Evolutionary conservation across 2,797 vertebrate species (phyloP).

Genomic region (Myripristis murdjan): DNA sequence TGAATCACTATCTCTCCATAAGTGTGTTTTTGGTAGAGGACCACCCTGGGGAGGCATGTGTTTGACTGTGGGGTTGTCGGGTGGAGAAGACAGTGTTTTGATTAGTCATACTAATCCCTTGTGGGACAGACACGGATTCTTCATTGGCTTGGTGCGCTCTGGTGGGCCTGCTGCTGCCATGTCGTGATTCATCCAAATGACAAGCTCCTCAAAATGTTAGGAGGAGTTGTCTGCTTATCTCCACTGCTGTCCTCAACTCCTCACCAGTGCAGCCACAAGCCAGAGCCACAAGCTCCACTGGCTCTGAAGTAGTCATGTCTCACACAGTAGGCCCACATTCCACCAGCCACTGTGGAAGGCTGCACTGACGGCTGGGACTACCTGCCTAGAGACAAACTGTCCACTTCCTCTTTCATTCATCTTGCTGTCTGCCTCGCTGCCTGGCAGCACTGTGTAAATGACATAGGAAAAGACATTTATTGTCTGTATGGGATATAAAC

Average conservation of each 20-base stretch:
- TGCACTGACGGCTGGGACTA: conserved; percentile 59
- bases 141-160: conserved; percentile 73
- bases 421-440: conserved; percentile 38
- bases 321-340: conserved; percentile 83
- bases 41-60: conserved; percentile 58
- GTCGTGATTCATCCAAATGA: conserved; percentile 75
- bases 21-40: conserved; percentile 50
- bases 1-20: conserved; percentile 57
- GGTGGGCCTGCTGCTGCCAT: conserved; percentile 63
- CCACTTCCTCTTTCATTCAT: conserved; percentile 67
- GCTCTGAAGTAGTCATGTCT: conserved; percentile 74
- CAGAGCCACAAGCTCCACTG: conserved; percentile 63
- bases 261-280: conserved; percentile 60
- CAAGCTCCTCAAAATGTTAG: conserved; percentile 45
- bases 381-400: conserved; percentile 63
- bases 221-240: conserved; percentile 72
- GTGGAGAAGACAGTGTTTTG: conserved; percentile 73
- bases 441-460: conserved; percentile 61
- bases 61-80: conserved; percentile 60
- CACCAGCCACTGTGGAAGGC: conserved; percentile 77
- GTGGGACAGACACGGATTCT: conserved; percentile 64
- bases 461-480: conserved; percentile 61
- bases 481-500: conserved; percentile 53
- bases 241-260: conserved; percentile 55
- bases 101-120: conserved; percentile 74